Percentiles rank a stretch among this genome's conserved stretches.
Conservation (phyloP, 2,797 vertebrate species). For the Australoheros facetus region DNA sequence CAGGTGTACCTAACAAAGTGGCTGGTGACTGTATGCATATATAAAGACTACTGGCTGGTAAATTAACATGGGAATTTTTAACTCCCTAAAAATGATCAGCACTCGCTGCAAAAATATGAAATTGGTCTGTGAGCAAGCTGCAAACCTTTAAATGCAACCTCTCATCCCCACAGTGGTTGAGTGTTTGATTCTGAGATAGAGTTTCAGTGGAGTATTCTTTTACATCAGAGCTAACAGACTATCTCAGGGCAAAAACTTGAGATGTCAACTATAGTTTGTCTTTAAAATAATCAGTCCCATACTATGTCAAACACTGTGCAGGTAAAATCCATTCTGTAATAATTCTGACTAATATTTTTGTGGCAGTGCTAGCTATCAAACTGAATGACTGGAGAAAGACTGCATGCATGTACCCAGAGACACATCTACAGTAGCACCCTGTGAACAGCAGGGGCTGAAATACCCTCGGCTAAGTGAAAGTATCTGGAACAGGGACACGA, state of each 20-base stretch:
- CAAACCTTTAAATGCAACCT: not conserved
- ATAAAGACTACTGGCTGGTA: not conserved
- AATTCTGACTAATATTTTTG: not conserved
- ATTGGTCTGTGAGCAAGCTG: accelerated
- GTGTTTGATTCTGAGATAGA: not conserved
- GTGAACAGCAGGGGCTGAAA: conserved; percentile 53
- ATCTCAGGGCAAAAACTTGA: not conserved
- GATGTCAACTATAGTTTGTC: not conserved
- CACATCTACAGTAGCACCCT: conserved; percentile 19
- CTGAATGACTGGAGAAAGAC: conserved; percentile 25
- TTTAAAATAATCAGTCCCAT: not conserved
- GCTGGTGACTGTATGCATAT: not conserved
- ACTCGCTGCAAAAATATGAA: not conserved
- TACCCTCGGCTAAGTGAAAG: conserved; percentile 30
- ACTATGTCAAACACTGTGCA: not conserved
- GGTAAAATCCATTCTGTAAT: not conserved
- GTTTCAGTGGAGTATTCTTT: conserved; percentile 37
- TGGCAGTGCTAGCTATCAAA: not conserved
- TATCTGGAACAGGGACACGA: conserved; percentile 39
- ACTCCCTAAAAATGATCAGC: too few species aligned
- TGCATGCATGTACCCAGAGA: conserved; percentile 54
- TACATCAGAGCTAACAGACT: not conserved
- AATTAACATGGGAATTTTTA: not conserved
- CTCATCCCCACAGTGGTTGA: not conserved
- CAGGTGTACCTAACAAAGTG: not conserved